Base-by-base conservation (phyloP, 2,113 vertebrate species). In the Amazona vittata region DNA sequence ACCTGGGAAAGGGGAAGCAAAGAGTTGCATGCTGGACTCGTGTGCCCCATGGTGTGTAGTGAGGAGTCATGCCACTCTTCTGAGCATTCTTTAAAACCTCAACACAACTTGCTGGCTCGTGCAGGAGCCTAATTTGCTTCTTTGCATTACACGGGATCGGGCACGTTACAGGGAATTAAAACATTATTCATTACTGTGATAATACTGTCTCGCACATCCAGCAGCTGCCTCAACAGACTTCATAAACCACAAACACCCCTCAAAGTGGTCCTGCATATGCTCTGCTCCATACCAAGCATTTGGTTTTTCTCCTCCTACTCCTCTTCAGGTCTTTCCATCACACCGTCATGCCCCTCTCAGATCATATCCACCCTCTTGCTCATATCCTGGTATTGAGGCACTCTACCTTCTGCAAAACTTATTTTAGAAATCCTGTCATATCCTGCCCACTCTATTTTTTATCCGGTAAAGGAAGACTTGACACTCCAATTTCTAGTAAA, bases 391-490 rank as follows among this genome's bases (percentile, higher is more conserved):
- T 93, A 78, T 52, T 43, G 85, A 89, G 71, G 63, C 65, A 62
- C 55, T 86, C 92, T 96, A 89, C 85, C 85, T 96, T 96, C 79
- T 93, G 47, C 69, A 95, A 90, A 93, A 86, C 85, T 96, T 96
- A 52, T 94, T 95, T 96, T 89, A 92, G 88, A 90, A 93, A 89
- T 64, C 85, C 90, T 89, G 79, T 92, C 93, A 96, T 83, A 96
- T 96, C 90, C 90, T 93, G 76, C 84, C 90, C 96, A 93, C 88
- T 88, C 79, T 68, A 94, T 94, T 92, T 97, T 95, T 96, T 75
- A 95, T 93, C 60, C 11, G 0, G 50, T n/a, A 95, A 59, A 95
- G 90, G 90, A 96, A 96, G 92, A 86, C 92, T 89, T 93, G 92
- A 94, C 92, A 93, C 73, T 95, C 55, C 55, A 78, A 80, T 92